Evolutionary conservation across 1,140 invertebrate genomes (phyloP).

Genomic region (Drosophila trapezifrons): DNA sequence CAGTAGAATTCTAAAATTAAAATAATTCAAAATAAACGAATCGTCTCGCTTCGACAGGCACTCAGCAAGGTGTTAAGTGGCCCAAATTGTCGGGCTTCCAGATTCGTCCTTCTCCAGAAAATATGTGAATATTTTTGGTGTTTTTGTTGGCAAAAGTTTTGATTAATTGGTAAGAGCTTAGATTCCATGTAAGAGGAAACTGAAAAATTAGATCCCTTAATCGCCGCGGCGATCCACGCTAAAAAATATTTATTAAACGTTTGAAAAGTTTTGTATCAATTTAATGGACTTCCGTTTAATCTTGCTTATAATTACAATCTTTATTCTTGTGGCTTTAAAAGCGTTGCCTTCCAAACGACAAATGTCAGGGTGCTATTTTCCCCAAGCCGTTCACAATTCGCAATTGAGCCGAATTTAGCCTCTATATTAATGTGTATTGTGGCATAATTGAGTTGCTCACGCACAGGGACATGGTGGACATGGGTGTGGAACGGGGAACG

Average conservation of each 20-base stretch:
- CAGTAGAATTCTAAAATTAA: constrained; percentile 50
- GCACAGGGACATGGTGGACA: constrained; percentile 36
- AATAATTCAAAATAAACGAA: constrained; percentile 77
- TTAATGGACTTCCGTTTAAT: not conserved
- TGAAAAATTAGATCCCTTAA: not conserved
- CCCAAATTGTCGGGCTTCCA: constrained; percentile 74
- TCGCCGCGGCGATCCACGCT: too few species aligned
- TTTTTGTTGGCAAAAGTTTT: constrained; percentile 8
- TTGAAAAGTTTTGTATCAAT: too few species aligned
- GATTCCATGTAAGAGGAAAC: not conserved
- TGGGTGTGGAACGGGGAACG: not conserved
- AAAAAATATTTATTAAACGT: not conserved
- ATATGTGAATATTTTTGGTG: not conserved
- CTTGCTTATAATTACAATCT: too few species aligned
- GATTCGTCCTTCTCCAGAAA: too few species aligned
- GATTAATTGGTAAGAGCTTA: constrained; percentile 13
- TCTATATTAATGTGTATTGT: constrained; percentile 46
- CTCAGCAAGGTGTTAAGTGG: constrained; percentile 76
- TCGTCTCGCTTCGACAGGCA: constrained; percentile 64
- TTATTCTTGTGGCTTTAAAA: too few species aligned
- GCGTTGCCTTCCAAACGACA: too few species aligned
- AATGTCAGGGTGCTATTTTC: constrained; percentile 4
- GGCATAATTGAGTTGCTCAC: constrained; percentile 58
- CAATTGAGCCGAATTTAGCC: constrained; percentile 38
- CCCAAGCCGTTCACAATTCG: constrained; percentile 29